These are phyloP conservation scores for Diorhabda sublineata DNA, from an alignment of 1,140 invertebrate genomes.

Conservation along the genomic window DNA sequence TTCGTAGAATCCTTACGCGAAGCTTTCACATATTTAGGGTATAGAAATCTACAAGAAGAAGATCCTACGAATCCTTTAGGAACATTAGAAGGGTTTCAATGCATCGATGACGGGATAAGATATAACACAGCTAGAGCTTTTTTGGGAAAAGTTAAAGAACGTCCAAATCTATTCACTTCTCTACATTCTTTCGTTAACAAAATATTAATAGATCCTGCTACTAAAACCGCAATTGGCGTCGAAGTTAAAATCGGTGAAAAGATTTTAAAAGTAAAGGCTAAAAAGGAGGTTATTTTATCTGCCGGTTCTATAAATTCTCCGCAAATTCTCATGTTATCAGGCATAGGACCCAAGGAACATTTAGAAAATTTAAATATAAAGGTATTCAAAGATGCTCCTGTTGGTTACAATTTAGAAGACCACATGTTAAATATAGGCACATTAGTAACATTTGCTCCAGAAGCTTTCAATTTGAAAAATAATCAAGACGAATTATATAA, in stretches of 20 bases:
- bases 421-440: slow-evolving; percentile 42
- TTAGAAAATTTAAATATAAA: slow-evolving; percentile 48
- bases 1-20: slow-evolving; percentile 71
- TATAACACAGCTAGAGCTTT: slow-evolving; percentile 76
- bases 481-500: slow-evolving; percentile 24
- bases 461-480: slow-evolving; percentile 6
- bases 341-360: slow-evolving; percentile 66
- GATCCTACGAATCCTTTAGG: slow-evolving; percentile 49
- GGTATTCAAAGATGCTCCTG: slow-evolving; percentile 41
- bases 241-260: slow-evolving; percentile 37
- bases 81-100: slow-evolving; percentile 50
- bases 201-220: slow-evolving; percentile 41
- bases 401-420: slow-evolving; percentile 53
- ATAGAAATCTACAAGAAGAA: slow-evolving; percentile 50
- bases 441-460: slow-evolving; percentile 18
- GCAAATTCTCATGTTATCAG: slow-evolving; percentile 67
- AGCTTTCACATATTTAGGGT: slow-evolving; percentile 82
- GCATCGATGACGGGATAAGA: slow-evolving; percentile 55
- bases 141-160: slow-evolving; percentile 54
- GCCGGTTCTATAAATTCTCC: slow-evolving; percentile 59
- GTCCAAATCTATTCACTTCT: slow-evolving; percentile 55
- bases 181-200: slow-evolving; percentile 50
- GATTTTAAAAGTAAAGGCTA: slow-evolving; percentile 48
- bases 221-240: slow-evolving; percentile 30
- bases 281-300: slow-evolving; percentile 61